Conservation (phyloP, 2,888 invertebrate species). For the Epirrhoe tristata region DNA sequence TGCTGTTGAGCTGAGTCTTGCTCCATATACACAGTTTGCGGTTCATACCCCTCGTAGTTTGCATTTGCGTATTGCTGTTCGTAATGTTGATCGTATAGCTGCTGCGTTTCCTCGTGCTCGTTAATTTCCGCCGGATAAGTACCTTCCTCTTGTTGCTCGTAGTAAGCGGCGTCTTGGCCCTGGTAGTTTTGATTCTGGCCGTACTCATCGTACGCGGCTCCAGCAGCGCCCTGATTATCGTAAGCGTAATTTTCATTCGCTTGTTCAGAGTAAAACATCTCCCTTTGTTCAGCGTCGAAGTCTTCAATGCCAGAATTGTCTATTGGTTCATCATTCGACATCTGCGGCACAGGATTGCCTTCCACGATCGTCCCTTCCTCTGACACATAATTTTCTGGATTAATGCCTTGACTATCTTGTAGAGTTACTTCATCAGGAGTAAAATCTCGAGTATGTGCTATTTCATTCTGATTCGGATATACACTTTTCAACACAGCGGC, state of each 20-base stretch:
- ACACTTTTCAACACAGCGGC: constrained; percentile 28
- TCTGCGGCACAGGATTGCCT: constrained; percentile 19
- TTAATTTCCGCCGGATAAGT: constrained; percentile 56
- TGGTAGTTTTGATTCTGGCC: constrained; percentile 50
- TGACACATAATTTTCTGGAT: constrained; percentile 43
- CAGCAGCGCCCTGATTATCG: constrained; percentile 45
- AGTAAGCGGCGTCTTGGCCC: constrained; percentile 60
- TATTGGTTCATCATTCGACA: constrained; percentile 18
- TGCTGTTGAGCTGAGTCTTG: constrained; percentile 36
- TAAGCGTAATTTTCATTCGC: constrained; percentile 48
- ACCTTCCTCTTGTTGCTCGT: constrained; percentile 55
- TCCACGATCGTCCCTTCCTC: constrained; percentile 35
- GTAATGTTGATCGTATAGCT: constrained; percentile 68
- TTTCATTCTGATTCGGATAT: constrained; percentile 46
- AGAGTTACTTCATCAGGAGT: constrained; percentile 44
- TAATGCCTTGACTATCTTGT: constrained; percentile 46
- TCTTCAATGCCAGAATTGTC: constrained; percentile 55
- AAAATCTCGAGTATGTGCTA: constrained; percentile 48
- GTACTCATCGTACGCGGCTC: constrained; percentile 47
- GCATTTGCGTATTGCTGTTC: constrained; percentile 62
- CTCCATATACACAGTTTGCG: constrained; percentile 43
- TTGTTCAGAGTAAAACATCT: constrained; percentile 68
- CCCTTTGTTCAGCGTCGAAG: constrained; percentile 64
- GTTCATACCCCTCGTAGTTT: constrained; percentile 45
- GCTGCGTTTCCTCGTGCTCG: constrained; percentile 64